A percentile compares a stretch with the other conserved stretches of the same genome.
Conservation (phyloP, 2,888 invertebrate species). For the Pogonocherus hispidulus region DNA sequence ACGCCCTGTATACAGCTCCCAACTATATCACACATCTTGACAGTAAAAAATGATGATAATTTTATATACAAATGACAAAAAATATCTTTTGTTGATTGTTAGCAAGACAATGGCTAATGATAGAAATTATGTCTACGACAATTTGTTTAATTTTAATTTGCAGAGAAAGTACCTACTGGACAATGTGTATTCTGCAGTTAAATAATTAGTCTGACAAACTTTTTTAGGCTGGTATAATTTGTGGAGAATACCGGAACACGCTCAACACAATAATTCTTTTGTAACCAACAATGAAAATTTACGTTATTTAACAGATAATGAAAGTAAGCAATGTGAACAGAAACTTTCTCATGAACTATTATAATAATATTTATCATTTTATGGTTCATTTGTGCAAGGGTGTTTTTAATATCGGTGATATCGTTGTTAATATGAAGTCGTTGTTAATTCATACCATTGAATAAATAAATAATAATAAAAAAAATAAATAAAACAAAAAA, state of each 20-base stretch:
- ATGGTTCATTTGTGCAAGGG: background rate
- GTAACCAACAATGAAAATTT: slow-evolving; percentile 5
- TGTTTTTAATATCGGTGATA: background rate
- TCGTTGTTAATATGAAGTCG: too few species aligned
- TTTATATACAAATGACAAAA: too few species aligned
- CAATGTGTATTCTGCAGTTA: background rate
- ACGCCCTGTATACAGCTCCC: too few species aligned
- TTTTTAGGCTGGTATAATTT: background rate
- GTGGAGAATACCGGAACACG: slow-evolving; percentile 16
- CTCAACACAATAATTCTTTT: background rate
- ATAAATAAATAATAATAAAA: too few species aligned
- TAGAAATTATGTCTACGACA: background rate
- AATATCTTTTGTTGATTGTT: too few species aligned
- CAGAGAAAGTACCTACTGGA: background rate
- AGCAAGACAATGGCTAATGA: too few species aligned
- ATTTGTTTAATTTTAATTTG: slow-evolving; percentile 16
- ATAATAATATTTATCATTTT: background rate
- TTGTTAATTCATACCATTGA: too few species aligned
- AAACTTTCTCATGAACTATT: background rate
- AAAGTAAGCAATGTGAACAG: background rate
- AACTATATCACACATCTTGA: too few species aligned
- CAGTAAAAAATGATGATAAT: too few species aligned
- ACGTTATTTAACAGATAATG: slow-evolving; percentile 5
- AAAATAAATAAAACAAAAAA: too few species aligned
- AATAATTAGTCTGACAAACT: background rate